These are phyloP conservation scores for Lytechinus pictus DNA, from an alignment of 35 echinoderm and acorn worm species.

Conservation along the genomic window DNA sequence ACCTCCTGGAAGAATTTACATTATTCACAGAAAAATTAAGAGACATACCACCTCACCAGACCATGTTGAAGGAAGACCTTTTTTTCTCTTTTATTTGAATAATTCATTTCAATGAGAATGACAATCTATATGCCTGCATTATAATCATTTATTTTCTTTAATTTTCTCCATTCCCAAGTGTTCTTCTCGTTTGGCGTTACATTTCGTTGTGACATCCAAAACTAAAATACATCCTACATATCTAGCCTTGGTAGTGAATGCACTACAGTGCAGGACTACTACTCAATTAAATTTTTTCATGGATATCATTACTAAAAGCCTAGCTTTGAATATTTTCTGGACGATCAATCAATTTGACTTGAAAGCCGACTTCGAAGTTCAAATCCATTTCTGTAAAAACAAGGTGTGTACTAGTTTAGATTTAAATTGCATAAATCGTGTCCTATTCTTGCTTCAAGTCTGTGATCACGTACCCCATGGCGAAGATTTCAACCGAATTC, in stretches of 20 bases:
- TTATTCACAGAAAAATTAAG: neutral
- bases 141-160: neutral
- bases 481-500: neutral
- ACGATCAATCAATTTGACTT: neutral
- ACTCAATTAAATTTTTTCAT: neutral
- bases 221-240: neutral
- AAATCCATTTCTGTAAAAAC: neutral
- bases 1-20: too few relatives aligned
- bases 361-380: neutral
- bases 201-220: neutral
- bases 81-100: slow-evolving; percentile 20
- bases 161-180: neutral
- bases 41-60: neutral
- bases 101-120: neutral
- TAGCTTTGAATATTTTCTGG: neutral
- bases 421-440: neutral
- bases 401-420: neutral
- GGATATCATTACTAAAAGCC: neutral
- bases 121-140: neutral
- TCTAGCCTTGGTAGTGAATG: neutral
- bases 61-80: neutral
- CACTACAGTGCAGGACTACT: neutral
- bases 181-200: neutral
- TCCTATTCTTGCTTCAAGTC: neutral
- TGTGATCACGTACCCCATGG: neutral